phyloP scores from a whole-genome alignment of 1,140 invertebrate genomes.

The Drosophila pseudoananassae region DNA sequence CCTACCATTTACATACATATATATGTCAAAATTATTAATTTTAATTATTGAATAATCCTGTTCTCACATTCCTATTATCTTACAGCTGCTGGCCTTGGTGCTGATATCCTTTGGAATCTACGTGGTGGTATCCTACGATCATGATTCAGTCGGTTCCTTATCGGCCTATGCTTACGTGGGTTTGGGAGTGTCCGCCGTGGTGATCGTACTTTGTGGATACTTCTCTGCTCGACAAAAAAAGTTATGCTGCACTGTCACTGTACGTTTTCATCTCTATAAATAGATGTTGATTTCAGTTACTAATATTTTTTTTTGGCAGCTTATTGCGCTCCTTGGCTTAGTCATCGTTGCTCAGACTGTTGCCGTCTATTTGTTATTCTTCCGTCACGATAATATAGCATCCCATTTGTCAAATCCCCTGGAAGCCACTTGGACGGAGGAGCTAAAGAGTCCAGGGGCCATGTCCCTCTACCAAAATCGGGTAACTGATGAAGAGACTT shows the following conservation, averaged over 20 bases:
- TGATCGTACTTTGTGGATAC: constrained; percentile 67
- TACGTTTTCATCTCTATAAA: constrained; percentile 25
- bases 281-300: not conserved
- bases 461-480: constrained; percentile 79
- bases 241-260: constrained; percentile 78
- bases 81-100: constrained; percentile 72
- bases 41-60: not conserved
- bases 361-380: constrained; percentile 37
- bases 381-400: constrained; percentile 9
- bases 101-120: constrained; percentile 73
- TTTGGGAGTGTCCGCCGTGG: constrained; percentile 50
- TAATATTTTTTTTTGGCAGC: constrained; percentile 36
- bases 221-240: constrained; percentile 66
- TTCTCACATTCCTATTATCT: not conserved
- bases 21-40: not conserved
- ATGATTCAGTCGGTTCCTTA: constrained; percentile 37
- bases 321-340: constrained; percentile 55
- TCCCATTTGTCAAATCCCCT: constrained; percentile 65
- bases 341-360: constrained; percentile 60
- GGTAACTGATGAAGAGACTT: constrained; percentile 33
- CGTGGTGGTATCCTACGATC: constrained; percentile 59
- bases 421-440: constrained; percentile 69
- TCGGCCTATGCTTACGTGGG: constrained; percentile 48
- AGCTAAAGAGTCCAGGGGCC: constrained; percentile 68
- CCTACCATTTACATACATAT: too few relatives aligned